phyloP scores from a whole-genome alignment of 2,113 vertebrate genomes.

The Phasianus colchicus region DNA sequence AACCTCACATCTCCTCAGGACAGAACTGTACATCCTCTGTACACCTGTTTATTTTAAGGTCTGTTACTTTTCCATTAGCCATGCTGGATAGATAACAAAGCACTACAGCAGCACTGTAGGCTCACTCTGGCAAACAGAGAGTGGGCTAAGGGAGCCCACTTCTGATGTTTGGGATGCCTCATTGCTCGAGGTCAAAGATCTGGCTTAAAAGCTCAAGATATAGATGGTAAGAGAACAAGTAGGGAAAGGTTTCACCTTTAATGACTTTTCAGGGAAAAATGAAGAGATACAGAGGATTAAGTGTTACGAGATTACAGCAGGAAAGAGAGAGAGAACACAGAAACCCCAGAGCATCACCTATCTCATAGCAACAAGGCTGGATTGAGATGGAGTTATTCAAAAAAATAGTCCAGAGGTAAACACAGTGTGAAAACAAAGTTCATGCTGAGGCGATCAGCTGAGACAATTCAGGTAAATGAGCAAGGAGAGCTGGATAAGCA shows the following conservation, averaged over 20 bases:
- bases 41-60: not conserved
- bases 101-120: not conserved
- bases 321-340: not conserved
- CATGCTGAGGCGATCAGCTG: not conserved
- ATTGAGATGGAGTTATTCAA: constrained; percentile 20
- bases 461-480: not conserved
- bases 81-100: not conserved
- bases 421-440: not conserved
- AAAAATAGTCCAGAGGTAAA: not conserved
- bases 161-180: not conserved
- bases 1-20: too few species aligned
- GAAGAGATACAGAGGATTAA: constrained; percentile 23
- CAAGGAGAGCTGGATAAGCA: not conserved
- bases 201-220: not conserved
- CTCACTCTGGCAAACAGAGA: not conserved
- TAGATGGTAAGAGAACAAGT: not conserved
- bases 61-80: not conserved
- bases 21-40: not conserved
- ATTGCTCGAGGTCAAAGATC: not conserved
- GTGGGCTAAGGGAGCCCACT: not conserved
- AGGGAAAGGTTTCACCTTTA: not conserved
- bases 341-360: not conserved
- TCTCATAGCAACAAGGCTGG: constrained; percentile 50
- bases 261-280: constrained; percentile 31
- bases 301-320: not conserved